A percentile compares a stretch with the other conserved stretches of the same genome.
These are phyloP conservation scores for Perdita meconis DNA, from an alignment of 2,888 invertebrate genomes.

Conservation along the genomic window DNA sequence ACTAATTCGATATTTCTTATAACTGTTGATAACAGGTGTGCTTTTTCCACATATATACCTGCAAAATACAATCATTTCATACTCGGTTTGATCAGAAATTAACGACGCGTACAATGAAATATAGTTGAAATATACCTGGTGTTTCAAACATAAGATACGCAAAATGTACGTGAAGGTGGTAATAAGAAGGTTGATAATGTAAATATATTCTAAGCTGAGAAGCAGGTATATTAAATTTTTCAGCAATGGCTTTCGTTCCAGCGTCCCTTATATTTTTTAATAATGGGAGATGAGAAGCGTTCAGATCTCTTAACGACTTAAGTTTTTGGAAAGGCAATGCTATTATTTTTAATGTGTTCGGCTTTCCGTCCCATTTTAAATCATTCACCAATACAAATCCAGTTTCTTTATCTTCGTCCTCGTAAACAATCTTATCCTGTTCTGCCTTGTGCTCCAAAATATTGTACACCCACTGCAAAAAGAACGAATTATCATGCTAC, in stretches of 20 bases:
- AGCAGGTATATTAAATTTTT: conserved; percentile 89
- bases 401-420: conserved; percentile 90
- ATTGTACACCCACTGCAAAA: conserved; percentile 97
- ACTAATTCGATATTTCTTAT: conserved; percentile 95
- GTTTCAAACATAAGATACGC: conserved; percentile 92
- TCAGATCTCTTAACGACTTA: conserved; percentile 94
- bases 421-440: conserved; percentile 93
- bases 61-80: conserved; percentile 34
- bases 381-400: conserved; percentile 97
- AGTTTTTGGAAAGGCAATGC: conserved; percentile 92
- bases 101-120: too few species aligned
- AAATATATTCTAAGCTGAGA: conserved; percentile 93
- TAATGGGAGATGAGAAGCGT: conserved; percentile 90
- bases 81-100: too few species aligned
- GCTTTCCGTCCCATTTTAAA: conserved; percentile 96
- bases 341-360: conserved; percentile 93
- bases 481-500: neutral
- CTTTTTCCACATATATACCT: conserved; percentile 93
- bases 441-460: conserved; percentile 97
- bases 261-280: conserved; percentile 92
- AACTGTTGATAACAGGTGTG: conserved; percentile 94
- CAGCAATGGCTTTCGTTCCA: conserved; percentile 89
- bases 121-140: conserved; percentile 85
- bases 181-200: conserved; percentile 98
- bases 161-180: conserved; percentile 98